phyloP scores from a whole-genome alignment of 2,113 vertebrate species.

The Puntigrus tetrazona region DNA sequence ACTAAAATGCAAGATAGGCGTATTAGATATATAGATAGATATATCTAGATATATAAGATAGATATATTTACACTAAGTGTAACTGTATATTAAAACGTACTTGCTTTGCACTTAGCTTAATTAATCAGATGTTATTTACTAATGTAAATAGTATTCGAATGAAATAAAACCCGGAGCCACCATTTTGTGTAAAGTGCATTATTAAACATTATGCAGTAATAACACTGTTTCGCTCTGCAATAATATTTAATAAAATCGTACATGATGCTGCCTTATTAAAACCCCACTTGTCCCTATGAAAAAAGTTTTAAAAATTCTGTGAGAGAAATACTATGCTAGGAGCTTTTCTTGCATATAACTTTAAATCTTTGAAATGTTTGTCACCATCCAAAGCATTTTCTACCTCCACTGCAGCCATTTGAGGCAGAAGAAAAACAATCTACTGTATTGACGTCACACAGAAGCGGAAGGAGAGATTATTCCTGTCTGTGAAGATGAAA shows the following conservation, averaged over 20 bases:
- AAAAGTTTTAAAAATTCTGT: neutral
- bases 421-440: neutral
- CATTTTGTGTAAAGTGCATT: neutral
- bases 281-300: neutral
- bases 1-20: no score
- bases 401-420: neutral
- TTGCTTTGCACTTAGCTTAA: neutral
- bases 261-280: neutral
- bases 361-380: neutral
- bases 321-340: neutral
- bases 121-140: neutral
- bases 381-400: neutral
- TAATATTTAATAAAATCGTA: neutral
- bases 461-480: constrained; percentile 6
- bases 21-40: no score
- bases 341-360: neutral
- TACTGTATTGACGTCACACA: constrained; percentile 4
- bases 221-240: no score
- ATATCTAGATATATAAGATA: no score
- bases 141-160: no score
- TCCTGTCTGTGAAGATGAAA: constrained; percentile 37
- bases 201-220: neutral
- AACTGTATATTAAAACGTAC: neutral
- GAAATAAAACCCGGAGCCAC: no score
- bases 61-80: neutral